phyloP scores from a whole-genome alignment of 2,113 vertebrate species.

The Dinomys branickii region DNA sequence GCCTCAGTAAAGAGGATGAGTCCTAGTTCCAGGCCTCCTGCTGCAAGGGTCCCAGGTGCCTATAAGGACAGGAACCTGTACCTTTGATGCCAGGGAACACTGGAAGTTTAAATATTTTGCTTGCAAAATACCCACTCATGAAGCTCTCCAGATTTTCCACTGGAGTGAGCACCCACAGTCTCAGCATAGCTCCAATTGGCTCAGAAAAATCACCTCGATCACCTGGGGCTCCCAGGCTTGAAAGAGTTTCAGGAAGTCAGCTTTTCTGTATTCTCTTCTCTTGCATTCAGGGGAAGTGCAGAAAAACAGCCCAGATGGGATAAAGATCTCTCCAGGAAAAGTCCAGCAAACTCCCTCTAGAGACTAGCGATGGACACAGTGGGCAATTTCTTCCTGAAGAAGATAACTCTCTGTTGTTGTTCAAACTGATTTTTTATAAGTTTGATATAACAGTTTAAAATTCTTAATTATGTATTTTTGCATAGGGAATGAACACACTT shows the following conservation, averaged over 20 bases:
- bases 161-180: not conserved
- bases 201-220: not conserved
- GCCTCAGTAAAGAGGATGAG: conserved; percentile 31
- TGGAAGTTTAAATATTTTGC: conserved; percentile 1
- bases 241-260: not conserved
- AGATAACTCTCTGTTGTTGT: not conserved
- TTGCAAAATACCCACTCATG: not conserved
- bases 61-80: not conserved
- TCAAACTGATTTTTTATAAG: conserved; percentile 38
- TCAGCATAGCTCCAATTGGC: not conserved
- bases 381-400: conserved; percentile 36
- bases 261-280: not conserved
- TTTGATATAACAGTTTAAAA: not conserved
- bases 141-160: not conserved
- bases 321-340: not conserved
- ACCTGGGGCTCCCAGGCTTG: not conserved
- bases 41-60: not conserved
- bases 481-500: not conserved
- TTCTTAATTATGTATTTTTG: not conserved
- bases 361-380: not conserved
- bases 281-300: not conserved
- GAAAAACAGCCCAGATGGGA: not conserved
- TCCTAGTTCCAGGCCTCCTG: not conserved
- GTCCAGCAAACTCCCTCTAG: not conserved
- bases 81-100: not conserved